Evolutionary conservation across 2,888 invertebrate genomes (phyloP).

Genomic region (Platycnemis pennipes): DNA sequence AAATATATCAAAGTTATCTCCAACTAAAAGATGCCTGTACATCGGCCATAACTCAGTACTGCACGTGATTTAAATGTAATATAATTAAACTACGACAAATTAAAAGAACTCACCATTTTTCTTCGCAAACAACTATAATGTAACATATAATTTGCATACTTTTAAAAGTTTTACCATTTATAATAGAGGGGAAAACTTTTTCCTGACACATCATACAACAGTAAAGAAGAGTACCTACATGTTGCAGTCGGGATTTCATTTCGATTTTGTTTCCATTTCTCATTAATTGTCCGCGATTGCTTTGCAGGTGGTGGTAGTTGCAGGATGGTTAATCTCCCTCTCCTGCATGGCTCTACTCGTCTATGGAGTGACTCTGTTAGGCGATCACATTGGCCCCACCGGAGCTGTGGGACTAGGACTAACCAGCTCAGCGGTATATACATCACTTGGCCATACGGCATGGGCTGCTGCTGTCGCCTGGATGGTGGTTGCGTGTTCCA

Average conservation of each 20-base stretch:
- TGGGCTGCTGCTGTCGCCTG: conserved; percentile 89
- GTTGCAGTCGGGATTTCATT: not conserved
- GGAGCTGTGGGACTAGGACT: conserved; percentile 81
- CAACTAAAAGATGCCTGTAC: no score
- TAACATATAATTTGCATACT: no score
- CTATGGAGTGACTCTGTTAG: conserved; percentile 87
- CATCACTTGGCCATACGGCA: conserved; percentile 89
- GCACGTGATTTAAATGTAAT: no score
- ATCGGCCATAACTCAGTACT: no score
- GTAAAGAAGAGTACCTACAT: no score
- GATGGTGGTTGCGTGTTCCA: conserved; percentile 90
- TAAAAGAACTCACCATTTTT: no score
- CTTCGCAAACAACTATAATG: no score
- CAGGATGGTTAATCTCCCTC: conserved; percentile 87
- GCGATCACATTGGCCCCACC: conserved; percentile 84
- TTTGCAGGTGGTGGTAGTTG: conserved; percentile 80
- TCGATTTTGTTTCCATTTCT: not conserved
- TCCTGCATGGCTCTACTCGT: conserved; percentile 86
- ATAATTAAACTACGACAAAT: no score
- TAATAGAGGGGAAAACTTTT: no score
- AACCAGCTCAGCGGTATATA: conserved; percentile 81
- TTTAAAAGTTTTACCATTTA: no score
- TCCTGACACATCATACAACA: no score
- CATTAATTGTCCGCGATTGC: not conserved
- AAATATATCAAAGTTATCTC: no score